These are phyloP conservation scores for Nymphalis urticae DNA, from an alignment of 2,888 invertebrate genomes.

Conservation along the genomic window DNA sequence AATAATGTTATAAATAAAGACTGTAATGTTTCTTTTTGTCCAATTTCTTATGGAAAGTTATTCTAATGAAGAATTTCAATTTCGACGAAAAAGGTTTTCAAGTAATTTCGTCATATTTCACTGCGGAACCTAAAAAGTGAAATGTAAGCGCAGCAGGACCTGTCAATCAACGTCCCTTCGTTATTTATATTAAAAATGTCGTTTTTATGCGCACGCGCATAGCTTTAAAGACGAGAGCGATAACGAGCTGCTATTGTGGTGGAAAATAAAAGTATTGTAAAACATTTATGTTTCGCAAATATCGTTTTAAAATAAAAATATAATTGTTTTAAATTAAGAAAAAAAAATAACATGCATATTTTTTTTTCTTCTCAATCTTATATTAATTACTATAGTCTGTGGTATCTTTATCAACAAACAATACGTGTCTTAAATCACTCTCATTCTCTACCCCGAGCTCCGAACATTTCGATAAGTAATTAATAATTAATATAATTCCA, in stretches of 20 bases:
- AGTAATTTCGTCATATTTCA: slow-evolving; percentile 1
- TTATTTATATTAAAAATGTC: slow-evolving; percentile 36
- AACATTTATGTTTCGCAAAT: slow-evolving; percentile 7
- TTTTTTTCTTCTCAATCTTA: background rate
- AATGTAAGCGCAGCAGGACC: slow-evolving; percentile 51
- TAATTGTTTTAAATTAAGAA: background rate
- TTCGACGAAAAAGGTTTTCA: too few relatives aligned
- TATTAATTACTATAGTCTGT: too few relatives aligned
- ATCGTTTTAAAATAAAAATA: background rate
- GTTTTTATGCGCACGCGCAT: slow-evolving; percentile 33
- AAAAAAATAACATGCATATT: background rate
- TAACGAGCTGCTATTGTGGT: slow-evolving; percentile 32
- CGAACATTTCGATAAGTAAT: too few relatives aligned
- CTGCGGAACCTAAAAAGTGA: slow-evolving; percentile 22
- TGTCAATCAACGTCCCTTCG: slow-evolving; percentile 60
- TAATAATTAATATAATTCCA: too few relatives aligned
- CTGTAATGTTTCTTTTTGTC: too few relatives aligned
- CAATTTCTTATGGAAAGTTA: too few relatives aligned
- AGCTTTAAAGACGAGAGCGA: slow-evolving; percentile 18
- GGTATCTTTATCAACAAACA: too few relatives aligned
- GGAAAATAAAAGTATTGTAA: slow-evolving; percentile 23
- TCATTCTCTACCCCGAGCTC: too few relatives aligned
- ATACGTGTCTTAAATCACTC: too few relatives aligned
- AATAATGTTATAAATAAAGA: too few relatives aligned
- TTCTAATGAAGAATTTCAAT: too few relatives aligned